Evolutionary conservation across 2,113 vertebrate genomes (phyloP).

Genomic region (Xenopus borealis): DNA sequence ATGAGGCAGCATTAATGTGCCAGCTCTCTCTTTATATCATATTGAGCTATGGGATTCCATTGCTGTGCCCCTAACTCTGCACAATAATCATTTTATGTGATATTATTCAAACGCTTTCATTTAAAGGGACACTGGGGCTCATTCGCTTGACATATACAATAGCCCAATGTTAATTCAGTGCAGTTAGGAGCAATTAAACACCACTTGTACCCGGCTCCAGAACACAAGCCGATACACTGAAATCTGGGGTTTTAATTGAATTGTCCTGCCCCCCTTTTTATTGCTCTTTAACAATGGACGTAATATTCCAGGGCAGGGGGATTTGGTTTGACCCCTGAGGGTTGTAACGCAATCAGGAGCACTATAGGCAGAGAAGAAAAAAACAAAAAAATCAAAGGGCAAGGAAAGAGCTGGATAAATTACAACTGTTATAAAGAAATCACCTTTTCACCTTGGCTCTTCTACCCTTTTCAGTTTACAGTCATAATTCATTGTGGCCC

Average conservation of each 20-base stretch:
- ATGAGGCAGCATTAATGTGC: too few relatives aligned
- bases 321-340: constrained; percentile 76
- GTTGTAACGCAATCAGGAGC: constrained; percentile 78
- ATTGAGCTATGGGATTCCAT: too few relatives aligned
- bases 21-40: too few relatives aligned
- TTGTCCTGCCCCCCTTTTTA: constrained; percentile 61
- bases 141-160: too few relatives aligned
- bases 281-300: constrained; percentile 65
- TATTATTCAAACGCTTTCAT: too few relatives aligned
- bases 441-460: constrained; percentile 64
- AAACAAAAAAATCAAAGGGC: constrained; percentile 72
- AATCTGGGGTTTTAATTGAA: constrained; percentile 25
- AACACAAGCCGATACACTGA: too few relatives aligned
- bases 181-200: too few relatives aligned
- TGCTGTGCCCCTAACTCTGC: too few relatives aligned
- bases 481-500: constrained; percentile 58
- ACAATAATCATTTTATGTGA: too few relatives aligned
- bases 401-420: constrained; percentile 70
- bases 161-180: too few relatives aligned
- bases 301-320: constrained; percentile 87
- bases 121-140: too few relatives aligned
- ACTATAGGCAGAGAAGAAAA: constrained; percentile 59
- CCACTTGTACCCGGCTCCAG: too few relatives aligned
- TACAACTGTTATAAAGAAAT: constrained; percentile 70
- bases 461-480: constrained; percentile 63